These are phyloP conservation scores for Ochotona princeps DNA, from an alignment of 2,113 vertebrate species.

Conservation along the genomic window DNA sequence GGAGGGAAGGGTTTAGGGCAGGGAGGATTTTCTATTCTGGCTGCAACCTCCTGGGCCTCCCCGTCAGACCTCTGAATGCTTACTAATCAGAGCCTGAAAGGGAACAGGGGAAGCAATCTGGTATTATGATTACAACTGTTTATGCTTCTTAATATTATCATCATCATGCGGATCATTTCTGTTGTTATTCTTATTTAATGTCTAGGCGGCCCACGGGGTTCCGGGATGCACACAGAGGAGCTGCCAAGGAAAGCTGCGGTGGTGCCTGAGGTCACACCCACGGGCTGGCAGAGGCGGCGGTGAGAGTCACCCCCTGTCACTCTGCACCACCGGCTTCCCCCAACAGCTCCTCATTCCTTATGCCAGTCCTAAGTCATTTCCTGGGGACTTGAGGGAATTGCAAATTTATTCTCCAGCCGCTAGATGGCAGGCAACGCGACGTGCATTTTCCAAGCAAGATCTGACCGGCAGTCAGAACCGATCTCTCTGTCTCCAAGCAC, in stretches of 20 bases:
- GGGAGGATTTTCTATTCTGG: background rate
- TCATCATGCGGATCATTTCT: constrained; percentile 32
- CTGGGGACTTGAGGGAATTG: constrained; percentile 15
- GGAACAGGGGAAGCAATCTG: constrained; percentile 38
- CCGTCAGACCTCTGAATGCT: constrained; percentile 19
- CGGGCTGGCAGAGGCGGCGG: background rate
- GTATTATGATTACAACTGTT: background rate
- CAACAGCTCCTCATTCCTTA: background rate
- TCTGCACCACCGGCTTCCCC: background rate
- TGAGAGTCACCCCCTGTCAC: background rate
- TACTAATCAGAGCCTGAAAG: constrained; percentile 43
- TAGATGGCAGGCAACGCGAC: constrained; percentile 64
- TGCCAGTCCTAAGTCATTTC: constrained; percentile 5
- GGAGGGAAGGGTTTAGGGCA: background rate
- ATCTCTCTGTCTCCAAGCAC: constrained; percentile 47
- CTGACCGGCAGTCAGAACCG: background rate
- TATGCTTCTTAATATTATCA: constrained; percentile 56
- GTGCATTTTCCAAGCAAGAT: constrained; percentile 39
- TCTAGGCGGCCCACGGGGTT: constrained; percentile 1
- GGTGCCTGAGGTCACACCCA: background rate
- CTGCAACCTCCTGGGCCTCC: background rate
- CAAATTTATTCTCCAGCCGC: constrained; percentile 42
- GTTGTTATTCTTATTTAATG: constrained; percentile 64
- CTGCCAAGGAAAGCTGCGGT: background rate
- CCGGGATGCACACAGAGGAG: background rate